phyloP scores from a whole-genome alignment of 1,140 invertebrate species.

The Oppia nitens region DNA sequence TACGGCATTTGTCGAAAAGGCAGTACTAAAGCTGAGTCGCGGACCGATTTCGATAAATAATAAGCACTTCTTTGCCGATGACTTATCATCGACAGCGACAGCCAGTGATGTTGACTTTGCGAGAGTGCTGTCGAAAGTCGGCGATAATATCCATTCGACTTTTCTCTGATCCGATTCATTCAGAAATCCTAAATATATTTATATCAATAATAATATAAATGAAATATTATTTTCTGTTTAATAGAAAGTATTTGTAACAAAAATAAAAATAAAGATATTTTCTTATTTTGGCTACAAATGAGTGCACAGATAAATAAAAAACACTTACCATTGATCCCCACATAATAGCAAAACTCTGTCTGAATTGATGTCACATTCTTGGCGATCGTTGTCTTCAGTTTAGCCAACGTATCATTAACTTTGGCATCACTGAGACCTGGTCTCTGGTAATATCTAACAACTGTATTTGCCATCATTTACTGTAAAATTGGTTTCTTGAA shows the following conservation, averaged over 20 bases:
- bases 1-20: constrained; percentile 84
- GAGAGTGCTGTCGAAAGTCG: constrained; percentile 18
- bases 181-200: constrained; percentile 11
- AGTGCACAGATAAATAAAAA: background rate
- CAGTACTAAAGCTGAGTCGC: constrained; percentile 76
- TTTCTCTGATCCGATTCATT: constrained; percentile 19
- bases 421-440: constrained; percentile 3
- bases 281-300: background rate
- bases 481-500: too few relatives aligned
- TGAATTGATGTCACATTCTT: constrained; percentile 6
- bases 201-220: too few relatives aligned
- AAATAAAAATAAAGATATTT: too few relatives aligned
- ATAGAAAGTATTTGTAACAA: too few relatives aligned
- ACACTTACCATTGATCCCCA: constrained; percentile 12
- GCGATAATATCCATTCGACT: constrained; percentile 18
- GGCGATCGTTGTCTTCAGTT: background rate
- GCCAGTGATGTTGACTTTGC: constrained; percentile 17
- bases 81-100: background rate
- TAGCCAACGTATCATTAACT: background rate
- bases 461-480: background rate
- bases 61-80: background rate
- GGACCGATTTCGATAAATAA: constrained; percentile 33
- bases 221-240: too few relatives aligned
- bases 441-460: constrained; percentile 12
- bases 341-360: constrained; percentile 21